Base-by-base conservation (phyloP, 2,888 invertebrate species). In the Drosophila limbata region DNA sequence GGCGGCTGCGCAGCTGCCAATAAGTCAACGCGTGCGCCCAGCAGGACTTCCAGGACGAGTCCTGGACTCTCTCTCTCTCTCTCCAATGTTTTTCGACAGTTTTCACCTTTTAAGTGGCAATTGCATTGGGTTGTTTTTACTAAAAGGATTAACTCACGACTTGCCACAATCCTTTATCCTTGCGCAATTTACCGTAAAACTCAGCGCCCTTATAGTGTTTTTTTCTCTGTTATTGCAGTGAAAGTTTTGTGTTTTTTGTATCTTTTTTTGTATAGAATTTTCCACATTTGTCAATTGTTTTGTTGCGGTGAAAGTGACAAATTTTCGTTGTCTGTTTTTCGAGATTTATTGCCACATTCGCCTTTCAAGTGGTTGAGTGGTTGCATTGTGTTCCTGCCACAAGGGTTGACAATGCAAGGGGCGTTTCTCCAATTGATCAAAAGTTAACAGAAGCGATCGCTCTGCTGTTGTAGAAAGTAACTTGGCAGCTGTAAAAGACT, bases 101-200 rank as follows among this genome's bases (percentile, higher is more conserved):
- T 84, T 88, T 73, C 87, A 88, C 84, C 86, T 84, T 69, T 86
- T 78, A 79, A 88, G 89, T 88, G 86, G 75, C 84, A 71, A 69
- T 71, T 73, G 69, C 59, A 61, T 47, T 51, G 66, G 60, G 69
- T 75, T 81, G 70, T 63, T 67, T 65, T 65, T 44, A 64, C 69
- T 42, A 60, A 81, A 83, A 87, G 82, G 82, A 87, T 83, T 83
- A 79, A 70, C 60, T 45, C 40, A n/a, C 47, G 63, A 44, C 15
- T 72, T 66, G 56, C 51, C 61, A 9, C 33, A 33, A 45, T 31
- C 67, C 64, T 78, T 64, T 88, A 69, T 88, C 45, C 77, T n/a
- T 40, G 63, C 53, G 64, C 84, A 84, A 84, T 84, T 88, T 86
- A 84, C 69, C 79, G 84, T 84, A 72, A 86, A 84, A 81, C 55